Evolutionary conservation across 2,797 vertebrate genomes (phyloP).

Genomic region (Ptychobarbus kaznakovi): DNA sequence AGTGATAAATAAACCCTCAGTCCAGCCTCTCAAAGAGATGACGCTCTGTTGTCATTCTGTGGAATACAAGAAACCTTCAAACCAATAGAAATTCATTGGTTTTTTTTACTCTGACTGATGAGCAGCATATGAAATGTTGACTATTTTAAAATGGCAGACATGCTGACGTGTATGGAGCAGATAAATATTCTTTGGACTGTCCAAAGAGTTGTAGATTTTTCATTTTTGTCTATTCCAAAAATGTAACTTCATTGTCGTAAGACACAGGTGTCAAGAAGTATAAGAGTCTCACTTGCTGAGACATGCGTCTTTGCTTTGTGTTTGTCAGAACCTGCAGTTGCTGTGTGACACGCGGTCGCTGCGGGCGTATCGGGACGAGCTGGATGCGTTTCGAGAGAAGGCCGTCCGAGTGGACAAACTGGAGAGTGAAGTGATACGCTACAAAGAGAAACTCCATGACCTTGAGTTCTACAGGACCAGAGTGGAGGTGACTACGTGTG

Average conservation of each 20-base stretch:
- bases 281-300: not conserved
- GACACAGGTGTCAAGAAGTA: not conserved
- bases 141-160: not conserved
- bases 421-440: conserved; percentile 93
- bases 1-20: not conserved
- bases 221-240: not conserved
- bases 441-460: conserved; percentile 95
- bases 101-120: not conserved
- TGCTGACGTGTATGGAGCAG: not conserved
- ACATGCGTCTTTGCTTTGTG: not conserved
- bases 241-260: not conserved
- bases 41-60: not conserved
- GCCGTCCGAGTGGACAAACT: conserved; percentile 95
- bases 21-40: not conserved
- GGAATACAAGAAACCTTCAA: not conserved
- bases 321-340: conserved; percentile 89
- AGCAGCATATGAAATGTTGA: not conserved
- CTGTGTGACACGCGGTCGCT: conserved; percentile 92
- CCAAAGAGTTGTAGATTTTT: not conserved
- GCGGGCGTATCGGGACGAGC: conserved; percentile 92
- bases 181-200: not conserved
- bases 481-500: conserved; percentile 83
- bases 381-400: conserved; percentile 94
- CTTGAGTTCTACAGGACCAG: conserved; percentile 98
- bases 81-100: not conserved